Evolutionary conservation across 2,888 invertebrate species (phyloP).

Genomic region (Geotrupes spiniger): DNA sequence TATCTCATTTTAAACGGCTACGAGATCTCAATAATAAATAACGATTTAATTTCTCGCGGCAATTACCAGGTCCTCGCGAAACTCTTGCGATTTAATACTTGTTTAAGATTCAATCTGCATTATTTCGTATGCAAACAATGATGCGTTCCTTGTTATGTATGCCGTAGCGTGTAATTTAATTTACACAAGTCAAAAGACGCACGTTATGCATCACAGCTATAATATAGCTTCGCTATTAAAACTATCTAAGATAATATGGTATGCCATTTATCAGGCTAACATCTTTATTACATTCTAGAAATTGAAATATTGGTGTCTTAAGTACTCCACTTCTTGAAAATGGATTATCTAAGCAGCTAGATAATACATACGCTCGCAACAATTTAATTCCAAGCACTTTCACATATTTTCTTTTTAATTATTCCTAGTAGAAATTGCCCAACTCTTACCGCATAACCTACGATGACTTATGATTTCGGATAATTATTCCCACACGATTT

Average conservation of each 20-base stretch:
- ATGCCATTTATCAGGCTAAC: neutral
- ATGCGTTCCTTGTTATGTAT: neutral
- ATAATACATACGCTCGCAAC: too few species aligned
- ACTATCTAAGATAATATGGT: slow-evolving; percentile 1
- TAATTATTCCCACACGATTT: too few species aligned
- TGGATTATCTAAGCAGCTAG: too few species aligned
- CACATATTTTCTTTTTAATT: too few species aligned
- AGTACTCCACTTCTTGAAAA: too few species aligned
- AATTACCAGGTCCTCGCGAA: neutral
- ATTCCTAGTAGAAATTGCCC: too few species aligned
- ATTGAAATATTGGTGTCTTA: neutral
- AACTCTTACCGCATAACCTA: too few species aligned
- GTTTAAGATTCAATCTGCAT: neutral
- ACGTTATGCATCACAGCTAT: neutral
- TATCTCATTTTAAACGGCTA: neutral
- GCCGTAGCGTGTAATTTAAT: too few species aligned
- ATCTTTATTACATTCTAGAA: neutral
- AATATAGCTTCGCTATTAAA: neutral
- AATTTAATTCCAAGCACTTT: too few species aligned
- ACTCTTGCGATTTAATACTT: slow-evolving; percentile 1
- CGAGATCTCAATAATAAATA: slow-evolving; percentile 18
- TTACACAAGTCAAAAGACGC: neutral
- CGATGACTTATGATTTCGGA: too few species aligned
- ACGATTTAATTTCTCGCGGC: slow-evolving; percentile 8
- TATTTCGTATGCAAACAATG: neutral